Conservation (phyloP, 2,888 invertebrate species). For the Podabrus alpinus region DNA sequence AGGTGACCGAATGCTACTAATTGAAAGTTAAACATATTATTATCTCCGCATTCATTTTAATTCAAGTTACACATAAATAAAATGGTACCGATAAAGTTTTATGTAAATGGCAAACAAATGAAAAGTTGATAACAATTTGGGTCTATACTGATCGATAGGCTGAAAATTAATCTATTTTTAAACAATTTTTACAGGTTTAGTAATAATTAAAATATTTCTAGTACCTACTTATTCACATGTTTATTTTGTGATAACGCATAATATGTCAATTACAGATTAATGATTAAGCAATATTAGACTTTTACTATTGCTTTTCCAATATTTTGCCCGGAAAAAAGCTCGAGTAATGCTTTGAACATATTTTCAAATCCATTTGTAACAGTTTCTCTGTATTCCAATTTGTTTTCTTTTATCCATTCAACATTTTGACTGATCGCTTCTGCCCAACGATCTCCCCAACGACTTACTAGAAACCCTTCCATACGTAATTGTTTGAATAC, state of each 20-base stretch:
- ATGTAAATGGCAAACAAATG: too few species aligned
- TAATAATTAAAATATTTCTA: too few species aligned
- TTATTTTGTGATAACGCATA: not conserved
- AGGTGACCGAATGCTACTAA: too few species aligned
- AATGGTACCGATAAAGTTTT: too few species aligned
- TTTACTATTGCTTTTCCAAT: slow-evolving; percentile 75
- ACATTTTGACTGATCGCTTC: slow-evolving; percentile 67
- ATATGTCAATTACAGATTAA: not conserved
- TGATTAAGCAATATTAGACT: slow-evolving; percentile 32
- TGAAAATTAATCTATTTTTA: too few species aligned
- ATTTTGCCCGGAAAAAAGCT: slow-evolving; percentile 66
- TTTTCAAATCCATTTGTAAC: slow-evolving; percentile 68
- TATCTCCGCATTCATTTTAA: too few species aligned
- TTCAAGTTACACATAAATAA: too few species aligned
- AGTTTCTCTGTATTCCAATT: slow-evolving; percentile 71
- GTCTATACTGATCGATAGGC: too few species aligned
- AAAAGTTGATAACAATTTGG: too few species aligned
- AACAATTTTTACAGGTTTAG: too few species aligned
- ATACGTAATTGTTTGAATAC: slow-evolving; percentile 64
- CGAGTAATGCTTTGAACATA: slow-evolving; percentile 70
- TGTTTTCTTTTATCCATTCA: slow-evolving; percentile 66
- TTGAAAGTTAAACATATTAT: too few species aligned
- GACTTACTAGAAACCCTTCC: slow-evolving; percentile 63
- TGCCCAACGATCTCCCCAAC: slow-evolving; percentile 63
- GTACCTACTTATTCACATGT: too few species aligned